Conservation (phyloP, 2,113 vertebrate species). For the Tachycineta bicolor region DNA sequence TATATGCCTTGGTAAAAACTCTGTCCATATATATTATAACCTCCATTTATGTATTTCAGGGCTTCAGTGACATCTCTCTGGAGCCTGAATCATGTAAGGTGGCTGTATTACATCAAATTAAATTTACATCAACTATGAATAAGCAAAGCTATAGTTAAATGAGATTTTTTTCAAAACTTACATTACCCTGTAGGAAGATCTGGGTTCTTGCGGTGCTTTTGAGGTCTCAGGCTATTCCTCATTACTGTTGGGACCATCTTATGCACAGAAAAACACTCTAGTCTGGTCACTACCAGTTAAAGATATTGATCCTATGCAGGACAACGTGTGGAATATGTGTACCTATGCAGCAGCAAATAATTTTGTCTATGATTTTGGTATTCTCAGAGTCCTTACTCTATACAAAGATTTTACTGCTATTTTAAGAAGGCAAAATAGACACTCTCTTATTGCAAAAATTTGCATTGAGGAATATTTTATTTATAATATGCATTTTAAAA, state of each 20-base stretch:
- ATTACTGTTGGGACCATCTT: neutral
- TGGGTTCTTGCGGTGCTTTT: neutral
- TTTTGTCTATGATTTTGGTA: neutral
- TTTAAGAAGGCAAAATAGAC: slow-evolving; percentile 54
- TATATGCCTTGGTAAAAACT: neutral
- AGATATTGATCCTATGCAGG: neutral
- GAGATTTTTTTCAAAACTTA: neutral
- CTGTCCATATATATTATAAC: neutral
- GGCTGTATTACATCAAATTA: neutral
- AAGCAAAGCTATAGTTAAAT: neutral
- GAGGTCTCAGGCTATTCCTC: neutral
- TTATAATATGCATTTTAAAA: slow-evolving; percentile 63
- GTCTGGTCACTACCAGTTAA: neutral
- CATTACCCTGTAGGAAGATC: neutral
- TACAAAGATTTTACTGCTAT: slow-evolving; percentile 43
- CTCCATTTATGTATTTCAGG: neutral
- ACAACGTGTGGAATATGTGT: neutral
- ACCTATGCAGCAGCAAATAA: neutral
- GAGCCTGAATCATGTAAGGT: neutral
- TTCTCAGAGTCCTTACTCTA: neutral
- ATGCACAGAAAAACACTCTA: neutral
- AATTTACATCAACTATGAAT: neutral
- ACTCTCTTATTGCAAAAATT: slow-evolving; percentile 56
- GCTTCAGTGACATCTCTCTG: neutral
- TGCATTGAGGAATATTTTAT: slow-evolving; percentile 74